Percentiles rank a stretch among this genome's conserved stretches.
Evolutionary conservation across 2,797 vertebrate genomes (phyloP).

Genomic region (Manis crassicaudata): DNA sequence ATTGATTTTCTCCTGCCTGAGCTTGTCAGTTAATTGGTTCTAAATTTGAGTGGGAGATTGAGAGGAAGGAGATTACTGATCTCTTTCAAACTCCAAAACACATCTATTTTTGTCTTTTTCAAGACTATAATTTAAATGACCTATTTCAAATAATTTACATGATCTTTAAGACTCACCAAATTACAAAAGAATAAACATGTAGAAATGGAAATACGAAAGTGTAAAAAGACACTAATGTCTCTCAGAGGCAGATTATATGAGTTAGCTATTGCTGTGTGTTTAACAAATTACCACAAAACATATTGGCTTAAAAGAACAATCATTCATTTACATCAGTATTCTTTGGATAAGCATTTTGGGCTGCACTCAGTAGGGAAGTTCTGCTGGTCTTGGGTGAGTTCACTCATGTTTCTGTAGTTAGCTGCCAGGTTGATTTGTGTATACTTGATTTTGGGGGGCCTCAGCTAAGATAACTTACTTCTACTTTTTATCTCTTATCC

Average conservation of each 20-base stretch:
- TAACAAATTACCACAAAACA: not conserved
- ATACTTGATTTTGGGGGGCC: not conserved
- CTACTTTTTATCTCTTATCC: not conserved
- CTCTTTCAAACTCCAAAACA: not conserved
- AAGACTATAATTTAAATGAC: not conserved
- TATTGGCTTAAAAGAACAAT: not conserved
- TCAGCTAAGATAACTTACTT: not conserved
- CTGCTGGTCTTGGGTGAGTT: not conserved
- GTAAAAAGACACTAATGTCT: not conserved
- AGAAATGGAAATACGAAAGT: not conserved
- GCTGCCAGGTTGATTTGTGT: not conserved
- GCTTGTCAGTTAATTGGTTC: not conserved
- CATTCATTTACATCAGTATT: not conserved
- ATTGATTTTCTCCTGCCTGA: not conserved
- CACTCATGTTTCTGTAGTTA: not conserved
- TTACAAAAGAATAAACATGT: not conserved
- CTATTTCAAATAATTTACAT: not conserved
- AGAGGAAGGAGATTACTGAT: not conserved
- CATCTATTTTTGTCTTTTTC: not conserved
- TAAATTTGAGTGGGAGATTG: not conserved
- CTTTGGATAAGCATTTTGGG: not conserved
- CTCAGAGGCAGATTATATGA: not conserved
- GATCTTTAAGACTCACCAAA: not conserved
- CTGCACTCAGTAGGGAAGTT: not conserved
- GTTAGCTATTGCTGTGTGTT: not conserved